Evolutionary conservation across 1,140 invertebrate species (phyloP).

Genomic region (Manduca sexta): DNA sequence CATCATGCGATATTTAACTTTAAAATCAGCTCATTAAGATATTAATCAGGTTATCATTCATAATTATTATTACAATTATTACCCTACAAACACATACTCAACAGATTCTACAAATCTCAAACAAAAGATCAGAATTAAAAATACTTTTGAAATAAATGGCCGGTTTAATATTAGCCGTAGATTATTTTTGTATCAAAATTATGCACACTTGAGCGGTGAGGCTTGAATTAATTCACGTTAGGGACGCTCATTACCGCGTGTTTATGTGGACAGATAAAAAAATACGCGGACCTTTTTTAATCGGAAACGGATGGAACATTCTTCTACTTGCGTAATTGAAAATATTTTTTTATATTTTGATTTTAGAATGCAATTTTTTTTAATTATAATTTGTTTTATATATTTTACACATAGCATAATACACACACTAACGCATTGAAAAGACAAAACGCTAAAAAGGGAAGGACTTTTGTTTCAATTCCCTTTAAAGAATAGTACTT

Average conservation of each 20-base stretch:
- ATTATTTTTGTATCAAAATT: constrained; percentile 71
- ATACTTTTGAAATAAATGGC: constrained; percentile 38
- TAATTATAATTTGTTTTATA: no score
- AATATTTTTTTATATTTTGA: no score
- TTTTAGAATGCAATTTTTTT: no score
- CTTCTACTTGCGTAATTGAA: background rate
- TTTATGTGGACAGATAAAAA: constrained; percentile 72
- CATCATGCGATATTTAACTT: no score
- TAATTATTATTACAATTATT: no score
- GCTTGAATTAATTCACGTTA: constrained; percentile 57
- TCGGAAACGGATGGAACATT: constrained; percentile 54
- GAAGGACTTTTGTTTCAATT: no score
- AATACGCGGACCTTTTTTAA: constrained; percentile 68
- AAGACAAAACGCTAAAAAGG: no score
- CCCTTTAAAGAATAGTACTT: no score
- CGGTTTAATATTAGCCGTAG: constrained; percentile 49
- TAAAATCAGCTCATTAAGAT: no score
- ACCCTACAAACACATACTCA: constrained; percentile 2
- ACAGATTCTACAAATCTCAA: background rate
- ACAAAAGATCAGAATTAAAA: background rate
- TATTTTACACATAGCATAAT: no score
- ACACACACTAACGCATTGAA: no score
- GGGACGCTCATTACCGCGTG: constrained; percentile 64
- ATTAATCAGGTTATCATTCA: no score
- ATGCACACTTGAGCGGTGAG: constrained; percentile 59